Base-by-base conservation (phyloP, 2,113 vertebrate genomes). In the Tichodroma muraria region DNA sequence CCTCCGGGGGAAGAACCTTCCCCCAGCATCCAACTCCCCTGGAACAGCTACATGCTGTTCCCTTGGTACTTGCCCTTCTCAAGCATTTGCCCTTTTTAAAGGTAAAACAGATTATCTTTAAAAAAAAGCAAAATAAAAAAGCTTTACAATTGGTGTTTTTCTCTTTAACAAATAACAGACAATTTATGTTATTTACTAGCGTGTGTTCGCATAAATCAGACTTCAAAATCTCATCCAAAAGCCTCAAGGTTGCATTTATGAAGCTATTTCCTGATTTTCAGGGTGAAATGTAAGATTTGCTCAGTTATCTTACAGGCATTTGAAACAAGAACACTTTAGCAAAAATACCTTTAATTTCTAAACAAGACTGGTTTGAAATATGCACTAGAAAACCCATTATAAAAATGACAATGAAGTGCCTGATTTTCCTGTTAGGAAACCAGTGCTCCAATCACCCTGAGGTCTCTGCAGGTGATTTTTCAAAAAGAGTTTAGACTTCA, bases 321-420 rank as follows among this genome's bases (percentile, higher is more conserved):
- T 88, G 82, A 93, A 68, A 52, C 14, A 68, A 47, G 38, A 95
- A 50, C 52, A 56, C n/a, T 92, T 81, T 21, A 80, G 49, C n/a
- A 73, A 93, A 93, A 94, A 83, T 6, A 49, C 44, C 83, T 77
- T 90, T 94, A 88, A 95, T 86, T 96, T 88, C 90, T 50, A 70
- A 93, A 61, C 35, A 33, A 72, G 56, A 47, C 8, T 44, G 60
- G 66, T 66, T 42, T 42, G 61, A 95, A 89, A 78, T 17, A 66
- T 0, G 3, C 6, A n/a, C 33, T 80, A 70, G 64, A 91, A 82
- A 80, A 44, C 6, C 38, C 31, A 86, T 66, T 84, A 80, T 18
- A 59, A 64, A 94, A 90, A 93, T 85, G 30, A 75, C 40, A 84
- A 57, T 52, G 60, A 90, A 47, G 25, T 44, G 40, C 28, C 37